A percentile compares a stretch with the other conserved stretches of the same genome.
These are phyloP conservation scores for Galemys pyrenaicus DNA, from an alignment of 2,113 vertebrate species.

Conservation along the genomic window DNA sequence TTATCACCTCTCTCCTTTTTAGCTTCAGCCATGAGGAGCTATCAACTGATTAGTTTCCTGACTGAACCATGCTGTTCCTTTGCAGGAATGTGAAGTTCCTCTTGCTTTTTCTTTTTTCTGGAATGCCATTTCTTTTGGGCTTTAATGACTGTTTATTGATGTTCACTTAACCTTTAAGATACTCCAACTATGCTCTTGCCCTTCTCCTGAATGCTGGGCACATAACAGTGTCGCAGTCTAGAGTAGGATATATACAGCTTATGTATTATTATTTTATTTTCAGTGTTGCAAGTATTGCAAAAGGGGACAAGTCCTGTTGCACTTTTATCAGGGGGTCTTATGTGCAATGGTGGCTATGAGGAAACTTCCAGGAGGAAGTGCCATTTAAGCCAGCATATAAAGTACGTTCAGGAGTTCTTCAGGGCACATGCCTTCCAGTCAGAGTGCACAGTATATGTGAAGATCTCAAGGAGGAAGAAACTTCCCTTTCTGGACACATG, in stretches of 20 bases:
- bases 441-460: neutral
- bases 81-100: neutral
- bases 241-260: neutral
- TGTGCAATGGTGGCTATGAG: neutral
- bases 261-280: conserved; percentile 28
- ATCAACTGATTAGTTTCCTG: neutral
- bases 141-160: neutral
- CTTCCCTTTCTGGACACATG: neutral
- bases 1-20: neutral
- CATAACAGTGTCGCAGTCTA: neutral
- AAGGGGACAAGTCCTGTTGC: too few species aligned
- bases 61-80: neutral
- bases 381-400: neutral
- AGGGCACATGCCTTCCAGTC: neutral
- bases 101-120: neutral
- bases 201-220: neutral
- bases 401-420: neutral
- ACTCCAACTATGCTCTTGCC: neutral
- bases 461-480: neutral
- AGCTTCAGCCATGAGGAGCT: neutral
- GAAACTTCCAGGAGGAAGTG: neutral
- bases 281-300: neutral
- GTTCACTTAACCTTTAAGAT: neutral
- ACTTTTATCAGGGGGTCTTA: neutral
- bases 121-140: neutral